Evolutionary conservation across 1,140 invertebrate species (phyloP).

Genomic region (Zaprionus camerounensis): DNA sequence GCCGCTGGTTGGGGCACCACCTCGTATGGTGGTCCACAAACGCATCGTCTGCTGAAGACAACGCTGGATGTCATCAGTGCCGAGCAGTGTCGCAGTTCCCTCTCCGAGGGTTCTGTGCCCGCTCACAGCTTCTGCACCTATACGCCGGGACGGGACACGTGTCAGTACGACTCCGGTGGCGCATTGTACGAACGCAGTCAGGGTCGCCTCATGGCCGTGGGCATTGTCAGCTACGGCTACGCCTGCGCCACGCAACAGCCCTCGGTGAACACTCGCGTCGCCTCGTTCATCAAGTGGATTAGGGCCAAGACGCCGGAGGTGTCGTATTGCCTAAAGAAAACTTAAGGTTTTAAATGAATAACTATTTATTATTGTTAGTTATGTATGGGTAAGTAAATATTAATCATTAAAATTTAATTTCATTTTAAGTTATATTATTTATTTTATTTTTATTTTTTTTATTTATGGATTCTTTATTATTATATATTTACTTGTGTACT

Average conservation of each 20-base stretch:
- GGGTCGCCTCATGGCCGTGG: conserved; percentile 84
- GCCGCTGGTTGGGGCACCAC: conserved; percentile 82
- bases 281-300: conserved; percentile 90
- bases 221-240: conserved; percentile 88
- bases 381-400: neutral
- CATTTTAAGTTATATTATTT: too few relatives aligned
- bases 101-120: conserved; percentile 37
- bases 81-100: conserved; percentile 46
- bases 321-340: conserved; percentile 64
- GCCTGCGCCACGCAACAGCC: conserved; percentile 86
- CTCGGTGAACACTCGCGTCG: conserved; percentile 89
- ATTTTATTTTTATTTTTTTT: too few relatives aligned
- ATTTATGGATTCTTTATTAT: neutral
- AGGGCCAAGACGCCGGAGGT: conserved; percentile 84
- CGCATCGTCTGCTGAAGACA: conserved; percentile 66
- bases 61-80: conserved; percentile 68
- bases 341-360: neutral
- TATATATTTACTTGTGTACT: too few relatives aligned
- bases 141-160: conserved; percentile 74
- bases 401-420: too few relatives aligned
- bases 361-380: neutral
- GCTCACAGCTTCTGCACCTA: conserved; percentile 75
- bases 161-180: conserved; percentile 82
- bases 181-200: conserved; percentile 68
- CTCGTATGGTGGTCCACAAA: conserved; percentile 75